Percentiles rank a stretch among this genome's conserved stretches.
These are phyloP conservation scores for Siniperca scherzeri DNA, from an alignment of 2,797 vertebrate species.

Conservation along the genomic window DNA sequence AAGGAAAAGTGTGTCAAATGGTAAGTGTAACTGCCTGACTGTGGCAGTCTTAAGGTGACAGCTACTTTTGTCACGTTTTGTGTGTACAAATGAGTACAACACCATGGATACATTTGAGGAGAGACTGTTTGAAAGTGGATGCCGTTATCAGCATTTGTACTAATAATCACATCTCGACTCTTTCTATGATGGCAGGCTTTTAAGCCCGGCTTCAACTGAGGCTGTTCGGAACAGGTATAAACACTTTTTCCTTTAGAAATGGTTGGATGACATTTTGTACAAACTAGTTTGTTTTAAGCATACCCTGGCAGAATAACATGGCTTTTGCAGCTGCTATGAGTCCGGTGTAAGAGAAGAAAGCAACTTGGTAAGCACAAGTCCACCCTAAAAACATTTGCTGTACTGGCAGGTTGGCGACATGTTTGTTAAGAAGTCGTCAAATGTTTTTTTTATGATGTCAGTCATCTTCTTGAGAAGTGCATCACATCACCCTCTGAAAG, in stretches of 20 bases:
- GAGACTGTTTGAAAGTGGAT: neutral
- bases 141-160: neutral
- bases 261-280: neutral
- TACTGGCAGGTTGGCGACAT: too few relatives aligned
- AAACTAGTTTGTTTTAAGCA: neutral
- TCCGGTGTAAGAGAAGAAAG: neutral
- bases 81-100: neutral
- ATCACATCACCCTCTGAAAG: neutral
- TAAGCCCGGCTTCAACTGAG: neutral
- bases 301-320: neutral
- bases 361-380: neutral
- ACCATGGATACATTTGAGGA: neutral
- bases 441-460: neutral
- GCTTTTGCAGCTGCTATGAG: neutral
- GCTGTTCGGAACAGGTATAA: neutral
- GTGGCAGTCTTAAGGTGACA: neutral
- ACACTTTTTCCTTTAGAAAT: neutral
- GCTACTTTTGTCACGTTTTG: neutral
- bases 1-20: conserved; percentile 24
- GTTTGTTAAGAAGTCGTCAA: neutral
- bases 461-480: neutral
- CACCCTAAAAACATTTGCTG: neutral
- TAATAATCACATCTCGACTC: neutral
- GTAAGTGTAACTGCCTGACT: conserved; percentile 20
- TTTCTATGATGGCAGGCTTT: neutral